A percentile compares a stretch with the other conserved stretches of the same genome.
Evolutionary conservation across 2,797 vertebrate genomes (phyloP).

Genomic region (Argya squamiceps): DNA sequence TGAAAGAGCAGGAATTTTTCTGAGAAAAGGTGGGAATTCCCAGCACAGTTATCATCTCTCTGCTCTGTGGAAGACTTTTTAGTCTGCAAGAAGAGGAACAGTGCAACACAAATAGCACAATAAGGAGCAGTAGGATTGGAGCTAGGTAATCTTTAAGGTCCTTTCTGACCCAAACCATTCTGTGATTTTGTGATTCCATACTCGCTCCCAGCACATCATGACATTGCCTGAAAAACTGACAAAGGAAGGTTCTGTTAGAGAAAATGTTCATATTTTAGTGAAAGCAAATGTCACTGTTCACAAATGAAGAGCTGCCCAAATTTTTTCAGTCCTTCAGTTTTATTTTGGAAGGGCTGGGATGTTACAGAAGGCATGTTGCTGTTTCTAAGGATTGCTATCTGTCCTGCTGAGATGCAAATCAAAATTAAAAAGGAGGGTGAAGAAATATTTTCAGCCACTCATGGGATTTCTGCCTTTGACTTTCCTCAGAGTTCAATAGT

Average conservation of each 20-base stretch:
- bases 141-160: neutral
- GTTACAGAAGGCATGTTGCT: neutral
- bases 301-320: neutral
- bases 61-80: neutral
- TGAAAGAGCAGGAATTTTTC: neutral
- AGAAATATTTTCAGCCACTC: neutral
- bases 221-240: neutral
- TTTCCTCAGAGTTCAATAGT: neutral
- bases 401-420: neutral
- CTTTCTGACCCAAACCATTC: neutral
- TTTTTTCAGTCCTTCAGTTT: neutral
- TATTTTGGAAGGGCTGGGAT: neutral
- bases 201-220: accelerated
- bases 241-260: neutral
- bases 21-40: neutral
- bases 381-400: neutral
- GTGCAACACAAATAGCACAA: neutral
- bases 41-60: neutral
- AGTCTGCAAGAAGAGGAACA: neutral
- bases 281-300: neutral
- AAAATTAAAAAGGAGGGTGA: neutral
- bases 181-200: neutral
- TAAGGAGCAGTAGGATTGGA: accelerated
- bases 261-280: neutral
- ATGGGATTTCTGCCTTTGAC: neutral